Conservation (phyloP, 2,797 vertebrate species). For the Echiichthys vipera region DNA sequence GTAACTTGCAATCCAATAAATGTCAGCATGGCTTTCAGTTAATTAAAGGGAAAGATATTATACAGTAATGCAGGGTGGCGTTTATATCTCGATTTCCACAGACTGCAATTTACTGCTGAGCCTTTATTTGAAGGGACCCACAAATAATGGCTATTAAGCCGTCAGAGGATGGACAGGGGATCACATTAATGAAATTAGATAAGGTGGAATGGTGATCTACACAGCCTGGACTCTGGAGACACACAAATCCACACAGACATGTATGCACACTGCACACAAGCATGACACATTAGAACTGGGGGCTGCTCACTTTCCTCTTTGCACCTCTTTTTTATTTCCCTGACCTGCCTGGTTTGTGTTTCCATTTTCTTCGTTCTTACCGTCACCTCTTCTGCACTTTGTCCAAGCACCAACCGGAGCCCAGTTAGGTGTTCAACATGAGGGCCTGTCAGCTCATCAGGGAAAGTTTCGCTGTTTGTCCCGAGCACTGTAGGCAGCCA, state of each 20-base stretch:
- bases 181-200: conserved; percentile 99
- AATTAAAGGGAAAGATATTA: conserved; percentile 99
- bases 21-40: conserved; percentile 98
- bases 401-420: conserved; percentile 85
- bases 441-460: conserved; percentile 98
- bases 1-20: conserved; percentile 98
- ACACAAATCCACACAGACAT: conserved; percentile 47
- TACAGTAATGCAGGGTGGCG: conserved; percentile 95
- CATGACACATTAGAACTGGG: conserved; percentile 46
- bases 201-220: conserved; percentile 89
- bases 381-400: conserved; percentile 68
- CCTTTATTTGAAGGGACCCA: conserved; percentile 97
- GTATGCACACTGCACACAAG: conserved; percentile 25
- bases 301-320: conserved; percentile 51
- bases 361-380: conserved; percentile 40
- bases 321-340: conserved; percentile 39
- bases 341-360: conserved; percentile 56
- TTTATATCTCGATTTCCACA: conserved; percentile 98
- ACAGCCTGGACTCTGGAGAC: conserved; percentile 76
- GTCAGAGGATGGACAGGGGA: conserved; percentile 93
- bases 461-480: conserved; percentile 94
- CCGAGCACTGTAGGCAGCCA: conserved; percentile 93
- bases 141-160: conserved; percentile 99
- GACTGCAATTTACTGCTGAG: conserved; percentile 92
- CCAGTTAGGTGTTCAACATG: conserved; percentile 86